Evolutionary conservation across 2,888 invertebrate genomes (phyloP), one percentile per base, ranked within the genome.

Genomic region (Thereva unica): DNA sequence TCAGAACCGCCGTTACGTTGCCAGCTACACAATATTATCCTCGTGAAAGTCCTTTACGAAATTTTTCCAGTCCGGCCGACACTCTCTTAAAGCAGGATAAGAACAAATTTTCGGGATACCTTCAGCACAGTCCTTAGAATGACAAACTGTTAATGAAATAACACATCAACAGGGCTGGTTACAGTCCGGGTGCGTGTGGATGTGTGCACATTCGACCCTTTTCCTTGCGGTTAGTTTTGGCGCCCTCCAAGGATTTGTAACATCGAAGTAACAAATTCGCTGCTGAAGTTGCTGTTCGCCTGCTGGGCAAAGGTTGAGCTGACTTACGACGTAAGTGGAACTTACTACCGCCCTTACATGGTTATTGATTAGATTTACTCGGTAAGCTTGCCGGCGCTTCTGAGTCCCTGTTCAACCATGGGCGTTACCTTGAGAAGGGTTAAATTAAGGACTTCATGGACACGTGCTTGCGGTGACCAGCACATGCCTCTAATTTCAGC

Each of bases 361-460:
- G 66, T 65, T n/a, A 56, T 63, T 52, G 63, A 63, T 53, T 65
- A 52, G 40, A 45, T 44, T 12, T 47, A 38, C 42, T n/a, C 34
- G 5, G 41, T 7, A 55, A 12, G 8, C 7, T 57, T 49, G 44
- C 8, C 54, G 1, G 5, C n/a, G 5, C 0, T 73, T 45, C 75
- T 80, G 78, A 63, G 73, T 69, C 74, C 80, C 79, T 80, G 74
- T 72, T 78, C 70, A 69, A 76, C 78, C 78, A 79, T 80, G 80
- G 80, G 80, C 80, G 79, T 80, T 79, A 80, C 80, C 80, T 80
- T 80, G 78, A 80, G 80, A 80, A 80, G 80, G 80, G 79, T 79
- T 79, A 80, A 78, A 76, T 44, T 55, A 55, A 65, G 55, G 55
- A 54, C 45, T 73, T 78, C 78, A 79, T 78, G 77, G 79, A 80